Percentiles rank a stretch among this genome's conserved stretches.
Evolutionary conservation across 2,888 invertebrate species (phyloP).

Genomic region (Rhamphomyia laevipes): DNA sequence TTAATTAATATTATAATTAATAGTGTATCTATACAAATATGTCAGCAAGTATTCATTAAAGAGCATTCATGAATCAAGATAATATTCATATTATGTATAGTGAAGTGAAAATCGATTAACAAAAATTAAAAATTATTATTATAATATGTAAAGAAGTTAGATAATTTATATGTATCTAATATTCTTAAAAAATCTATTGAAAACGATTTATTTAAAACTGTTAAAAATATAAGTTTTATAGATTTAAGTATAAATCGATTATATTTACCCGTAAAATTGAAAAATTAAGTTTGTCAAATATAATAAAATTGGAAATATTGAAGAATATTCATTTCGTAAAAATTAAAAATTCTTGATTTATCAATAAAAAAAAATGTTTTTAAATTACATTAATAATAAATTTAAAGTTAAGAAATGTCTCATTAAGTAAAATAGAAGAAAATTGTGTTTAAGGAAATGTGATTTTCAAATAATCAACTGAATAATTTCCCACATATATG

Average conservation of each 20-base stretch:
- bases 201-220: conserved; percentile 64
- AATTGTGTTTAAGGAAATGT: conserved; percentile 63
- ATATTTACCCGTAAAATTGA: conserved; percentile 59
- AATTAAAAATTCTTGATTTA: conserved; percentile 64
- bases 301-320: conserved; percentile 58
- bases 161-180: conserved; percentile 69
- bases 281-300: conserved; percentile 64
- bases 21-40: conserved; percentile 70
- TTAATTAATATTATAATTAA: conserved; percentile 68
- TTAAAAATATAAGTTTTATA: conserved; percentile 64
- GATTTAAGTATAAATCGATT: conserved; percentile 71
- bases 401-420: conserved; percentile 62
- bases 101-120: conserved; percentile 69
- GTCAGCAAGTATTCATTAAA: conserved; percentile 62
- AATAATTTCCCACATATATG: conserved; percentile 67
- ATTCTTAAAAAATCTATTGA: conserved; percentile 74
- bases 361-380: conserved; percentile 69
- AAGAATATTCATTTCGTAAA: conserved; percentile 60
- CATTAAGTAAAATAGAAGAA: conserved; percentile 58
- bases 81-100: conserved; percentile 82
- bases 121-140: conserved; percentile 61
- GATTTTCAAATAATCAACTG: conserved; percentile 60
- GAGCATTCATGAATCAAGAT: conserved; percentile 65
- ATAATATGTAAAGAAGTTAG: conserved; percentile 62
- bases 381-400: conserved; percentile 65